Evolutionary conservation across 2,113 vertebrate species (phyloP).

Genomic region (Cinclus mexicanus): DNA sequence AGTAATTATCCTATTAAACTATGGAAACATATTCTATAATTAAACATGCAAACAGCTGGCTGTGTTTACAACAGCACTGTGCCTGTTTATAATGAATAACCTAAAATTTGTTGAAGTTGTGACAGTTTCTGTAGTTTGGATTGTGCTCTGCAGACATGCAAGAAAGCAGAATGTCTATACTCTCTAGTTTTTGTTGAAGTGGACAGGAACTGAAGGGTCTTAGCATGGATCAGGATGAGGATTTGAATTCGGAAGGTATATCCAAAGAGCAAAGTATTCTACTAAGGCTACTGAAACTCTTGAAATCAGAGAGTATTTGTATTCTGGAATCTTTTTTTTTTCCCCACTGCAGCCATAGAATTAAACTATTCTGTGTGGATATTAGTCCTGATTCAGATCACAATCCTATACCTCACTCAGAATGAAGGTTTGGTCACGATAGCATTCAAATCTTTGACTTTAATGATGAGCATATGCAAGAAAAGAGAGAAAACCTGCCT

Average conservation of each 20-base stretch:
- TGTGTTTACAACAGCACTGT: not conserved
- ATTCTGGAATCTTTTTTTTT: not conserved
- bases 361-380: not conserved
- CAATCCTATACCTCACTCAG: not conserved
- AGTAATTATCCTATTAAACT: constrained; percentile 18
- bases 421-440: not conserved
- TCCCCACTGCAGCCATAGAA: not conserved
- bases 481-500: not conserved
- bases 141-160: not conserved
- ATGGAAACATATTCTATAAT: not conserved
- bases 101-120: not conserved
- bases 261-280: not conserved
- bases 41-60: not conserved
- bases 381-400: not conserved
- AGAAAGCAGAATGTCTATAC: not conserved
- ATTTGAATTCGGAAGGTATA: not conserved
- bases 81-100: not conserved
- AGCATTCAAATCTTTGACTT: not conserved
- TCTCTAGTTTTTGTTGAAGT: not conserved
- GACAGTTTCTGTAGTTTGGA: not conserved
- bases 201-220: not conserved
- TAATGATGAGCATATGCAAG: not conserved
- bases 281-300: not conserved
- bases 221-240: not conserved
- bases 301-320: not conserved